phyloP scores from a whole-genome alignment of 92 coral and sea anemone genomes.

The Scolanthus callimorphus region DNA sequence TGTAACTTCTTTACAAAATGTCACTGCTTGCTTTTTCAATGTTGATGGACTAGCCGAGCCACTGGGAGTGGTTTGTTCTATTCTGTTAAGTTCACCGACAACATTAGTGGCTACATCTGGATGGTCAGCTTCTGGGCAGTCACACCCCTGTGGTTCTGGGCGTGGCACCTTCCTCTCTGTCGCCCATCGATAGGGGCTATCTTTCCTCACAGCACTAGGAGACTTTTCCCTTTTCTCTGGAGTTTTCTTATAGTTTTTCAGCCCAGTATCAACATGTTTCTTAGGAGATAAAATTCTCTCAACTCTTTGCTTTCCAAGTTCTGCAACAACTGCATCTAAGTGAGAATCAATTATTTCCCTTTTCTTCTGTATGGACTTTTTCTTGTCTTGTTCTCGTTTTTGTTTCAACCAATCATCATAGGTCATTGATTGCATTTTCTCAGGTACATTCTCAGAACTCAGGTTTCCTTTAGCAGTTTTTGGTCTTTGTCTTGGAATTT shows the following conservation, averaged over 20 bases:
- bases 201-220: slow-evolving; percentile 5
- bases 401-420: slow-evolving; percentile 77
- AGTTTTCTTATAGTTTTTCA: slow-evolving; percentile 31
- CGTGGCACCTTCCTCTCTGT: slow-evolving; percentile 29
- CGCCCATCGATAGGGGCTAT: slow-evolving; percentile 44
- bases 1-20: slow-evolving; percentile 35
- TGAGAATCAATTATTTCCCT: slow-evolving; percentile 76
- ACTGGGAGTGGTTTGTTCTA: not conserved
- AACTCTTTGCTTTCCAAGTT: slow-evolving; percentile 77
- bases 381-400: slow-evolving; percentile 70
- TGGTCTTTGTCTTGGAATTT: slow-evolving; percentile 23
- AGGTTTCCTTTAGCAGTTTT: not conserved
- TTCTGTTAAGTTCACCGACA: not conserved
- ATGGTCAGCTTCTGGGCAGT: slow-evolving; percentile 41
- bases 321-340: slow-evolving; percentile 59
- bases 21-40: slow-evolving; percentile 21
- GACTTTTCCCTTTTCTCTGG: slow-evolving; percentile 9
- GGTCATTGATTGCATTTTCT: slow-evolving; percentile 58
- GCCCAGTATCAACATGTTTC: slow-evolving; percentile 74
- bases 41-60: not conserved
- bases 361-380: slow-evolving; percentile 44
- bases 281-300: slow-evolving; percentile 55
- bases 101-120: slow-evolving; percentile 1
- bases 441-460: not conserved
- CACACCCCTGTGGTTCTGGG: slow-evolving; percentile 87